These are phyloP conservation scores for Achlya flavicornis DNA, from an alignment of 2,888 invertebrate genomes.

Conservation along the genomic window DNA sequence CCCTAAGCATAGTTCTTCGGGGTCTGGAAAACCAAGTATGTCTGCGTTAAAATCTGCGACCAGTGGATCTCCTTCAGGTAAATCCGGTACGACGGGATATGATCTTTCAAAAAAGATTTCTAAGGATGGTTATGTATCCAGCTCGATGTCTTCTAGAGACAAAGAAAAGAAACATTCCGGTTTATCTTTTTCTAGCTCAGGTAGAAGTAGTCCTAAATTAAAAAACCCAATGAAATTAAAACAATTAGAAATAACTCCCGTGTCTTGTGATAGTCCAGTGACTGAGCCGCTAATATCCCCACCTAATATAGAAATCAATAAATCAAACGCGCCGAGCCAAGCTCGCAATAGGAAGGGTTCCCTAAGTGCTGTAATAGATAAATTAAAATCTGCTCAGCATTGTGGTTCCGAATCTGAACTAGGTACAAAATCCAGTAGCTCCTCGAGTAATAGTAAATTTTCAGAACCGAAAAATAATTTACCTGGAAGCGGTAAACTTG, in stretches of 20 bases:
- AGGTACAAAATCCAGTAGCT: constrained; percentile 74
- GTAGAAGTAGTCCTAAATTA: constrained; percentile 86
- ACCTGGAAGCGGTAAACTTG: constrained; percentile 64
- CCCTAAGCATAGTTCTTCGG: constrained; percentile 89
- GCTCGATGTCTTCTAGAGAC: constrained; percentile 73
- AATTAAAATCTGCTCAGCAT: constrained; percentile 90
- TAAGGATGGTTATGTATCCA: constrained; percentile 73
- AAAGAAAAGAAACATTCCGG: constrained; percentile 83
- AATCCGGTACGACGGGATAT: constrained; percentile 81
- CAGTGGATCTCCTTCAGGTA: constrained; percentile 87
- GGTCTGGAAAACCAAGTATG: constrained; percentile 95
- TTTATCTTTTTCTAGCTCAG: constrained; percentile 80
- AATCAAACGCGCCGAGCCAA: constrained; percentile 84
- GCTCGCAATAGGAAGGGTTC: constrained; percentile 89
- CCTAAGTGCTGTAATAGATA: constrained; percentile 94
- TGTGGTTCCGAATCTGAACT: constrained; percentile 82
- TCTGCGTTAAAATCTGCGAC: constrained; percentile 92
- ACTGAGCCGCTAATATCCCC: constrained; percentile 77
- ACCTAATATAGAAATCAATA: constrained; percentile 84
- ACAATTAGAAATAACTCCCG: constrained; percentile 85
- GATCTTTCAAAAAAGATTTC: constrained; percentile 83
- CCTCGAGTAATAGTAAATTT: constrained; percentile 70
- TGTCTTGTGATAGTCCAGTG: constrained; percentile 77
- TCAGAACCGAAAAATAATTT: constrained; percentile 77
- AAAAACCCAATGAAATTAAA: constrained; percentile 88